Percentiles rank a stretch among this genome's conserved stretches.
Conservation (phyloP, 2,113 vertebrate species). For the Pollachius pollachius region DNA sequence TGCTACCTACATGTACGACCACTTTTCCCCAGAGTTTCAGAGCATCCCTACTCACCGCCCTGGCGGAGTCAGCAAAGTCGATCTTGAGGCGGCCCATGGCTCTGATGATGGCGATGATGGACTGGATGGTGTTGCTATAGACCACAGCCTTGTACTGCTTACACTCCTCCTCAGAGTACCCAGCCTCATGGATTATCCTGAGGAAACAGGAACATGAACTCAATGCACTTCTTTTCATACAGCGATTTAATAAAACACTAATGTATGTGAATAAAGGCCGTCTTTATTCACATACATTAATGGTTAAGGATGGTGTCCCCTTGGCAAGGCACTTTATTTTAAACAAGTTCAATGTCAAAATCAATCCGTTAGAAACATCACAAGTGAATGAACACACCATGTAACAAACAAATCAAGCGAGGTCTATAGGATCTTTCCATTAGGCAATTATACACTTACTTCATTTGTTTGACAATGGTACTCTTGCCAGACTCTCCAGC, state of each 20-base stretch:
- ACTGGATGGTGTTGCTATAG: conserved; percentile 99
- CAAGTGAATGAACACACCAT: not conserved
- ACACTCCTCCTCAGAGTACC: conserved; percentile 98
- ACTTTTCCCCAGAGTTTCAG: not conserved
- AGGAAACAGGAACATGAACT: no score
- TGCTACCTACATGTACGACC: not conserved
- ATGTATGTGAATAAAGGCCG: no score
- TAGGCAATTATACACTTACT: conserved; percentile 78
- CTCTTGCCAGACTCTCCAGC: conserved; percentile 98
- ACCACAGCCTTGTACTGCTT: conserved; percentile 98
- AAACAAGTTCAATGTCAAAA: not conserved
- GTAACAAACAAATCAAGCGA: not conserved
- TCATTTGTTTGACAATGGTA: conserved; percentile 99
- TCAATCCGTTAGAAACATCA: not conserved
- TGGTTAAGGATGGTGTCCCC: no score
- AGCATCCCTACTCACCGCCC: conserved; percentile 82
- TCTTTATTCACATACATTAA: no score
- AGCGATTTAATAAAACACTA: no score
- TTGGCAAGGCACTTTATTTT: no score
- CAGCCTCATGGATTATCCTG: conserved; percentile 97
- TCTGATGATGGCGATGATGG: conserved; percentile 96
- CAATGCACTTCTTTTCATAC: no score
- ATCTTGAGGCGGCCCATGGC: conserved; percentile 98
- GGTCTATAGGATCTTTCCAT: not conserved
- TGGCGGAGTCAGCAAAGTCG: conserved; percentile 86